Evolutionary conservation across 2,113 vertebrate genomes (phyloP), one percentile per base, ranked within the genome.

Genomic region (Epinephelus lanceolatus): DNA sequence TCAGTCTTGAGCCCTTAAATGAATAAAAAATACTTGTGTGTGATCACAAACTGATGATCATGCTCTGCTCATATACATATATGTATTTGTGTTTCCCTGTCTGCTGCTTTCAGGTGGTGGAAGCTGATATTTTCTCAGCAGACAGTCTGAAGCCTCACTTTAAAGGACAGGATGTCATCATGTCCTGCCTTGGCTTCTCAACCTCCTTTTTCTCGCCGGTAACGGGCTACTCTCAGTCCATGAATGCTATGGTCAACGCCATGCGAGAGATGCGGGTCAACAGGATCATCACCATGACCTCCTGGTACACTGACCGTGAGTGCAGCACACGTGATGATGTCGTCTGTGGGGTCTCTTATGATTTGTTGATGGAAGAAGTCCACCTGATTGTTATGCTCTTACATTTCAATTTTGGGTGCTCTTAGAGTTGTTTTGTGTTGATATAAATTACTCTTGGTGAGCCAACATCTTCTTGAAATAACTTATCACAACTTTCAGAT

Each of bases 291-390:
- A 79, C 93, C 71, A 97, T 96, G 96, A 95, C 95, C 10, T 96
- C 96, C 27, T 96, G 96, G 96, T 96, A 95, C 86, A 96, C 96
- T 4, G 93, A 95, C 0, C 92, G 95, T 97, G 89, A 94, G 96
- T 94, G 51, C n/a, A 67, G 19, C 1, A 18, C 60, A 23, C 19
- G 12, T 51, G 4, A 72, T 13, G 23, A 10, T 4, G 49, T 14
- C 3, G 30, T 37, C 12, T 55, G 47, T 10, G 23, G 37, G 59
- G 66, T 10, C 30, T 19, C 23, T 37, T 51, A 47, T 14, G 68
- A 71, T 56, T 56, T 37, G 13, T n/a, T 23, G 1, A 55, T 70
- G 11, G 33, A n/a, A 21, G 15, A 45, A 61, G 30, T 37, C 30
- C 59, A 47, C n/a, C 40, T 19, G 18, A 8, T 42, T n/a, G 42